Percentiles rank a stretch among this genome's conserved stretches.
These are phyloP conservation scores for Nebria brevicollis DNA, from an alignment of 2,888 invertebrate species.

Conservation along the genomic window DNA sequence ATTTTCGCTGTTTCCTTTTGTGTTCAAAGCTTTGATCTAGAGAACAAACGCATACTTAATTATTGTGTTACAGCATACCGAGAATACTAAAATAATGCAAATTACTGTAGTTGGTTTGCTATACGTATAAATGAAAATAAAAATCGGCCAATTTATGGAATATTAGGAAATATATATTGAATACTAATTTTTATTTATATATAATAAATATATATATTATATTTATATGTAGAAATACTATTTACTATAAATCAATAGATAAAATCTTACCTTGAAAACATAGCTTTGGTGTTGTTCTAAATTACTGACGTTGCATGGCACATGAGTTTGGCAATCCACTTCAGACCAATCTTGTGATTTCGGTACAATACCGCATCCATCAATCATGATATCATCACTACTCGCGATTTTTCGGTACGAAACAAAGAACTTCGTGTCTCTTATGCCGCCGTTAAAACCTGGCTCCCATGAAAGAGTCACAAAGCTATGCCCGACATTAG, in stretches of 20 bases:
- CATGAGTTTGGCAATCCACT: conserved; percentile 84
- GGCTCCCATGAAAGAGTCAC: conserved; percentile 87
- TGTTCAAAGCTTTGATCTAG: conserved; percentile 86
- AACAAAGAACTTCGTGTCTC: conserved; percentile 89
- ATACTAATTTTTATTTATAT: no score
- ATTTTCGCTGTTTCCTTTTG: conserved; percentile 86
- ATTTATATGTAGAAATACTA: background rate
- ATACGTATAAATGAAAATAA: no score
- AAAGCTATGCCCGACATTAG: conserved; percentile 80
- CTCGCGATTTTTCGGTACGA: conserved; percentile 77
- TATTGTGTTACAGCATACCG: background rate
- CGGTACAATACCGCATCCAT: conserved; percentile 70
- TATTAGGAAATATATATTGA: no score
- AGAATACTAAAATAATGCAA: background rate
- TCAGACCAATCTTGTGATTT: conserved; percentile 80
- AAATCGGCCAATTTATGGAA: no score
- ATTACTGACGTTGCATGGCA: conserved; percentile 88
- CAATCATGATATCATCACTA: conserved; percentile 70
- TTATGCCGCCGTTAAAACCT: conserved; percentile 90
- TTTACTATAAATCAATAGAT: conserved; percentile 10
- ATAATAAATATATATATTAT: background rate
- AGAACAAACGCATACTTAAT: conserved; percentile 31
- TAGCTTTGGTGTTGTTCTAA: conserved; percentile 89
- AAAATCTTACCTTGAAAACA: conserved; percentile 77
- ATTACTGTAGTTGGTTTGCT: background rate